Evolutionary conservation across 2,797 vertebrate species (phyloP).

Genomic region (Micromesistius poutassou): DNA sequence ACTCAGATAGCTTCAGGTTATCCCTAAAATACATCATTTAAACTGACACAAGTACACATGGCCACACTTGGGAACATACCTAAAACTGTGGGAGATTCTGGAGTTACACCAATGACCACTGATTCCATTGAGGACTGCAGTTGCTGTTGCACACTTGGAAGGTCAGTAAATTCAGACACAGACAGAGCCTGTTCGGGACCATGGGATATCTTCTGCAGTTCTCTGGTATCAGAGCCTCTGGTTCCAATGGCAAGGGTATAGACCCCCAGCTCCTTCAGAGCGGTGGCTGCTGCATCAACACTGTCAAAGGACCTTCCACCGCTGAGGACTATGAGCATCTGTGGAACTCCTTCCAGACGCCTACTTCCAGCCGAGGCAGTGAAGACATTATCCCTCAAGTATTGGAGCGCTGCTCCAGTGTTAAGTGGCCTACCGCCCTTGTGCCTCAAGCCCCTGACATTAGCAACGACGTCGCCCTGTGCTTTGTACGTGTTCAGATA

Average conservation of each 20-base stretch:
- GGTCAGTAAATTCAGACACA: slow-evolving; percentile 43
- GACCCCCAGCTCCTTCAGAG: slow-evolving; percentile 45
- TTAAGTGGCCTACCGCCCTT: slow-evolving; percentile 29
- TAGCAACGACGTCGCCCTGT: slow-evolving; percentile 10
- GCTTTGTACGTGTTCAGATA: slow-evolving; percentile 28
- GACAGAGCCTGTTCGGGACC: slow-evolving; percentile 20
- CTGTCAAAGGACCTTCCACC: slow-evolving; percentile 17
- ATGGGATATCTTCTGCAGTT: slow-evolving; percentile 46
- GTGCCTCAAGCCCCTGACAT: slow-evolving; percentile 15
- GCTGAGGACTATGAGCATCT: slow-evolving; percentile 41
- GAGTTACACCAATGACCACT: no score
- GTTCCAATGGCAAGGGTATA: slow-evolving; percentile 53
- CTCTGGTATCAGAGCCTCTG: slow-evolving; percentile 43
- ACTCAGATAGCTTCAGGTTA: no score
- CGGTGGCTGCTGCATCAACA: slow-evolving; percentile 35
- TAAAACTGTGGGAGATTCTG: no score
- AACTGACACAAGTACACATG: no score
- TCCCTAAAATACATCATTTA: no score
- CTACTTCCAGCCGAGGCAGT: background rate
- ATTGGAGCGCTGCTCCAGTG: slow-evolving; percentile 27
- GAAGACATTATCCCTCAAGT: slow-evolving; percentile 27
- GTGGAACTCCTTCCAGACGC: slow-evolving; percentile 11
- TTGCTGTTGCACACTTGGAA: slow-evolving; percentile 11
- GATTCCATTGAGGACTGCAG: no score
- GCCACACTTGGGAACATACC: no score